Conservation (phyloP, 2,888 invertebrate species). For the Latheticus oryzae region DNA sequence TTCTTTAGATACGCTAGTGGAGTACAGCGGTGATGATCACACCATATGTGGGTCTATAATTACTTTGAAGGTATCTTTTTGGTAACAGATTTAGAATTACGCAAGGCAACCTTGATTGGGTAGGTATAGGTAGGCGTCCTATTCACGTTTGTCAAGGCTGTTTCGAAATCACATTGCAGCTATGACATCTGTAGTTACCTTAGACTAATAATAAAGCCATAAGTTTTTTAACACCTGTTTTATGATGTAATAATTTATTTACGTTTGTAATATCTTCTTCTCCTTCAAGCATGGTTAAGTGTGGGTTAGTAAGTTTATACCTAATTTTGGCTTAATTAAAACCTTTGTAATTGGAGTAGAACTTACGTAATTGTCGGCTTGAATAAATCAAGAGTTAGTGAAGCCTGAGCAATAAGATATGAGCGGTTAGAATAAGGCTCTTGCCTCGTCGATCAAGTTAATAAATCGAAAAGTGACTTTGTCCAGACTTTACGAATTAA, state of each 20-base stretch:
- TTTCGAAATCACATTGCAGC: constrained; percentile 36
- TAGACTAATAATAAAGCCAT: constrained; percentile 18
- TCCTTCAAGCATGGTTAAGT: constrained; percentile 13
- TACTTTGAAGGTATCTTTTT: constrained; percentile 37
- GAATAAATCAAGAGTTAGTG: constrained; percentile 15
- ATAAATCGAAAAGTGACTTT: constrained; percentile 25
- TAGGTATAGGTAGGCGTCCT: constrained; percentile 39
- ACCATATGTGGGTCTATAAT: constrained; percentile 40
- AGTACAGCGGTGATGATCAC: constrained; percentile 22
- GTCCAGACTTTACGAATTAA: constrained; percentile 17
- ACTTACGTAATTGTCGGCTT: constrained; percentile 15
- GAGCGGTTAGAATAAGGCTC: background rate
- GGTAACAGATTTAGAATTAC: constrained; percentile 37
- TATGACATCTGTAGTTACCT: constrained; percentile 36
- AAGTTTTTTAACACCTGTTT: constrained; percentile 31
- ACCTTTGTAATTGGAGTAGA: constrained; percentile 18
- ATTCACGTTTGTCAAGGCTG: constrained; percentile 42
- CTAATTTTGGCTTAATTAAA: constrained; percentile 29
- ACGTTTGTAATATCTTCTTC: constrained; percentile 8
- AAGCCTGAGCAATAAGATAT: constrained; percentile 5
- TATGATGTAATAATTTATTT: constrained; percentile 28
- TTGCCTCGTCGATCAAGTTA: background rate
- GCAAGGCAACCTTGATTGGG: constrained; percentile 41
- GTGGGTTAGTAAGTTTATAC: constrained; percentile 26
- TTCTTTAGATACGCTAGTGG: too few relatives aligned